Base-by-base conservation (phyloP, 2,888 invertebrate species). In the Oscheius onirici region DNA sequence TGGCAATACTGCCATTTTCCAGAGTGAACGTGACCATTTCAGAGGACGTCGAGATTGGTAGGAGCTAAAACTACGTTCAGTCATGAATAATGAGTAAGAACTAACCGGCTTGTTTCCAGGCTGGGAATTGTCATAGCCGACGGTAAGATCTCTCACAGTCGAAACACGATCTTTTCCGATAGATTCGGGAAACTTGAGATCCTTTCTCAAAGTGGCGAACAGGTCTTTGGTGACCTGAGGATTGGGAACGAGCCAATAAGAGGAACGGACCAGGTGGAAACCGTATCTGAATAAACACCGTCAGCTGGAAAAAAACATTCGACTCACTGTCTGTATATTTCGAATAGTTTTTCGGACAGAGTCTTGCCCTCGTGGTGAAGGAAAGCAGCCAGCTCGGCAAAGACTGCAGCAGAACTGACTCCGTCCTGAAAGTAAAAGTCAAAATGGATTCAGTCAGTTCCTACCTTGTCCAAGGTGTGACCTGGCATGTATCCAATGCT, bases 11-110 rank as follows among this genome's bases (percentile, higher is more conserved):
- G 55, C 87, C 87, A 89, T 93, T 94, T 66, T 91, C 90, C 88
- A 97, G 95, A 10, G 91, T 92, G 88, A 99, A 95, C 11, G 95
- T 95, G 66, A 99, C 92, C 99, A 99, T 99, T 89, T 97, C 92
- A 77, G 89, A 90, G 5, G 89, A 89, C 51, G 88, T 88, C 72
- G 89, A 89, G 3, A 88, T 84, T 3, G 91, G 91, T 22, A 91
- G 83, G 46, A 87, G 76, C 90, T 90, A 79, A 26, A 79, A 3
- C 2, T 2, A 3, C 3, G 3, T 10, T 10, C 10, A 22, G 49
- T 49, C 17, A 49, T 17, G 49, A 22, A 17, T 49, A 46, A 22
- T 10, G 17, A 49, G 17, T 10, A n/a, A n/a, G n/a, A 24, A 91
- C 91, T 65, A 76, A 91, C 90, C 0, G 95, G 92, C 84, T 91